These are phyloP conservation scores for Eristalinus sepulchralis DNA, from an alignment of 2,888 invertebrate species.

Conservation along the genomic window DNA sequence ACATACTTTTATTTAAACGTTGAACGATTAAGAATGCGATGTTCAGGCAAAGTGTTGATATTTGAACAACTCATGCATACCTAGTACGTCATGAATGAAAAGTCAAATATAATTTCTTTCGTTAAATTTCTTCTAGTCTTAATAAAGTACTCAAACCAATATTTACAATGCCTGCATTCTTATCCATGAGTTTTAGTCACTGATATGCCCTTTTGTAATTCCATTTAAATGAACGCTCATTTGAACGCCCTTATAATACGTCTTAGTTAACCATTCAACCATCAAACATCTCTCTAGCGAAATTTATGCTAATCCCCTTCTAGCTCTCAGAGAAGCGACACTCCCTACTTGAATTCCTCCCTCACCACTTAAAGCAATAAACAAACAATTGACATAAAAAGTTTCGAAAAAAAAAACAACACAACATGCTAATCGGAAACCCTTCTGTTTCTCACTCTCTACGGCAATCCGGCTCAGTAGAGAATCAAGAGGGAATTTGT, in stretches of 20 bases:
- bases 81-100: too few relatives aligned
- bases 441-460: neutral
- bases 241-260: conserved; percentile 8
- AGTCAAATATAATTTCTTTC: too few relatives aligned
- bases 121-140: too few relatives aligned
- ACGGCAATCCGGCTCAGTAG: conserved; percentile 37
- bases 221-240: neutral
- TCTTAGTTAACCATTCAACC: conserved; percentile 42
- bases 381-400: conserved; percentile 60
- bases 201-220: neutral
- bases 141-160: too few relatives aligned
- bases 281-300: conserved; percentile 20
- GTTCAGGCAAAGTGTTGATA: too few relatives aligned
- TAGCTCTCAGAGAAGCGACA: neutral
- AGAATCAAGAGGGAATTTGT: conserved; percentile 21
- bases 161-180: too few relatives aligned
- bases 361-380: conserved; percentile 35
- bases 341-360: neutral
- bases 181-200: neutral
- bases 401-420: conserved; percentile 27
- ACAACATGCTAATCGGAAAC: conserved; percentile 57
- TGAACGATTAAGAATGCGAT: too few relatives aligned
- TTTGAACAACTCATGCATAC: too few relatives aligned
- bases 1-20: too few relatives aligned
- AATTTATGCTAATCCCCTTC: conserved; percentile 40